A percentile compares a stretch with the other conserved stretches of the same genome.
Conservation (phyloP, 2,888 invertebrate genomes). For the Stomorhina lunata region DNA sequence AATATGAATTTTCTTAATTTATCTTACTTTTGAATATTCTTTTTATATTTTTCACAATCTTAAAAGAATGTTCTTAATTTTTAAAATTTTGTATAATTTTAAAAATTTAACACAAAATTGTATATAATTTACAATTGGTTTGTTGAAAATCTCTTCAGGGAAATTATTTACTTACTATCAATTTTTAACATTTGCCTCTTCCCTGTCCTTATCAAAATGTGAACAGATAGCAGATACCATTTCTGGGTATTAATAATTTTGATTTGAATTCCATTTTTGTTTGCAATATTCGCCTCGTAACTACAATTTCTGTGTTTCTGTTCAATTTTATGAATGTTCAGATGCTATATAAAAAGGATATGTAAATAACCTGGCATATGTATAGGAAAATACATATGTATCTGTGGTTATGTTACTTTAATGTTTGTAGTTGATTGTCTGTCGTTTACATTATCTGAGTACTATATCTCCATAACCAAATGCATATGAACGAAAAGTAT, state of each 20-base stretch:
- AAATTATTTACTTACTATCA: no score
- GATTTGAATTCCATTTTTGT: not conserved
- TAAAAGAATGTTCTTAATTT: no score
- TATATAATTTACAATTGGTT: no score
- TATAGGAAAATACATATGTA: not conserved
- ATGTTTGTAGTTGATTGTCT: constrained; percentile 21
- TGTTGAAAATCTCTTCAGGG: no score
- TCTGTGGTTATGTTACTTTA: constrained; percentile 9
- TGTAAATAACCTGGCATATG: not conserved
- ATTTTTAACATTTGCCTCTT: no score
- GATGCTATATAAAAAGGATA: constrained; percentile 30
- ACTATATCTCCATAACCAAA: constrained; percentile 1
- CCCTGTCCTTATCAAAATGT: no score
- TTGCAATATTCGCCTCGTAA: constrained; percentile 5
- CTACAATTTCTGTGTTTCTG: constrained; percentile 47
- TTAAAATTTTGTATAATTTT: no score
- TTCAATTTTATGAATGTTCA: constrained; percentile 47
- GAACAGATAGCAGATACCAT: not conserved
- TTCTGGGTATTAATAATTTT: constrained; percentile 17
- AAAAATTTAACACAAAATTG: no score
- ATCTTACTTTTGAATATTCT: no score
- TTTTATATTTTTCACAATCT: no score
- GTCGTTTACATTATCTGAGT: constrained; percentile 4
- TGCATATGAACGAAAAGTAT: not conserved
- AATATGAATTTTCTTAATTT: no score